Percentiles rank a stretch among this genome's conserved stretches.
Conservation (phyloP, 1,140 invertebrate species). For the Paraescarpia echinospica region DNA sequence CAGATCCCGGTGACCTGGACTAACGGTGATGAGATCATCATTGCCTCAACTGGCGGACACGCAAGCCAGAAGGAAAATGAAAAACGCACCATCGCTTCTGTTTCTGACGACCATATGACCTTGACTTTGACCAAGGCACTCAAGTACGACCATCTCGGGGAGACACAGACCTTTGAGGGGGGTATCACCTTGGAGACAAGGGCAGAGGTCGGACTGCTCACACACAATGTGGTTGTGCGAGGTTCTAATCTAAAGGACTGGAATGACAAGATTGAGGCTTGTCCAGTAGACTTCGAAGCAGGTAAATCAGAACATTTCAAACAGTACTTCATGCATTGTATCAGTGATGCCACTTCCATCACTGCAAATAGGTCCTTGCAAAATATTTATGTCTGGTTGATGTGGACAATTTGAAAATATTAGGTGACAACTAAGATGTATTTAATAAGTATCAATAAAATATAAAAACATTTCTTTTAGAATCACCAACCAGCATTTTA, state of each 20-base stretch:
- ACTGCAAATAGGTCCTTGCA: too few species aligned
- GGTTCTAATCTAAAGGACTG: conserved; percentile 34
- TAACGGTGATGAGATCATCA: conserved; percentile 48
- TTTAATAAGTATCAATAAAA: not conserved
- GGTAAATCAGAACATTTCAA: conserved; percentile 25
- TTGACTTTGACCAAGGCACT: conserved; percentile 43
- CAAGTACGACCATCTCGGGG: conserved; percentile 46
- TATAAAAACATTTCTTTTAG: too few species aligned
- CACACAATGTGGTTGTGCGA: conserved; percentile 21
- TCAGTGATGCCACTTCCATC: too few species aligned
- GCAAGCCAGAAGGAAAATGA: conserved; percentile 46
- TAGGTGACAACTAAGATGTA: too few species aligned
- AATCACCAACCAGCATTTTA: not conserved
- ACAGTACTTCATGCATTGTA: too few species aligned
- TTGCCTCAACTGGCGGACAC: conserved; percentile 50
- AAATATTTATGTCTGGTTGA: too few species aligned
- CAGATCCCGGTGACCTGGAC: conserved; percentile 40
- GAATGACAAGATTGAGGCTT: conserved; percentile 32
- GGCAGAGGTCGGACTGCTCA: conserved; percentile 33
- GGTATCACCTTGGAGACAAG: conserved; percentile 23
- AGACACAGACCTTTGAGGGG: conserved; percentile 26
- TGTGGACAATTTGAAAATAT: too few species aligned
- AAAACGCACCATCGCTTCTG: conserved; percentile 38
- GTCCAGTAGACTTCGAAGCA: conserved; percentile 35
- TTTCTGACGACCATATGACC: conserved; percentile 39